Base-by-base conservation (phyloP, 2,797 vertebrate species). In the Eurystomus glaucurus region DNA sequence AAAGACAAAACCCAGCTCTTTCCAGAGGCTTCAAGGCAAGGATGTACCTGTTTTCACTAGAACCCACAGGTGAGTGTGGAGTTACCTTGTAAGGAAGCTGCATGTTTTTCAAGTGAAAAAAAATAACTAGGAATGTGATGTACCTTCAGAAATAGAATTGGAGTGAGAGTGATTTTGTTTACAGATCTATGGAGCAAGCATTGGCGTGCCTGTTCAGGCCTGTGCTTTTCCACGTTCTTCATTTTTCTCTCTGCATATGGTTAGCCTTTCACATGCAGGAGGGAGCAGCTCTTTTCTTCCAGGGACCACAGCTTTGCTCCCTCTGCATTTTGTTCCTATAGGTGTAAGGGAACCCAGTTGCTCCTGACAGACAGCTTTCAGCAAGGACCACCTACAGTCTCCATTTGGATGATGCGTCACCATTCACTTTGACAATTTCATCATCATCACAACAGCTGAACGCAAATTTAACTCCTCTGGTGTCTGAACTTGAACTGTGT, bases 381-480 rank as follows among this genome's bases (percentile, higher is more conserved):
- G 80, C 3, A 3, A 61, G 50, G 80, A 64, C 71, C 80, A 82
- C 94, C 64, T 23, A 37, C 51, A 25, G 72, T 35, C 86, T 62
- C 75, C 64, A 19, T 71, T 28, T 85, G 92, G 80, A 21, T 18
- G 43, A 55, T 80, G 71, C 1, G 0, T 61, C 85, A 71, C 70
- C 90, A 23, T 77, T 93, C 58, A 35, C 60, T 85, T 88, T 71
- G 94, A 92, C 88, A 74, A 71, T 77, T 89, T 45, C 88, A 93
- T 83, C 81, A 12, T 20, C 45, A 60, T 50, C 80, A 39, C 75
- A 85, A 64, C 90, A 85, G 52, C 80, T 57, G 70, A 94, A 70
- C 70, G 80, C 60, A 89, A 80, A 85, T 85, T 62, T 77, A 52
- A 82, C 70, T 94, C 60, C 48, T n/a, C 25, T 39, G 39, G 58